Evolutionary conservation across 2,113 vertebrate genomes (phyloP).

Genomic region (Pseudopodoces humilis): DNA sequence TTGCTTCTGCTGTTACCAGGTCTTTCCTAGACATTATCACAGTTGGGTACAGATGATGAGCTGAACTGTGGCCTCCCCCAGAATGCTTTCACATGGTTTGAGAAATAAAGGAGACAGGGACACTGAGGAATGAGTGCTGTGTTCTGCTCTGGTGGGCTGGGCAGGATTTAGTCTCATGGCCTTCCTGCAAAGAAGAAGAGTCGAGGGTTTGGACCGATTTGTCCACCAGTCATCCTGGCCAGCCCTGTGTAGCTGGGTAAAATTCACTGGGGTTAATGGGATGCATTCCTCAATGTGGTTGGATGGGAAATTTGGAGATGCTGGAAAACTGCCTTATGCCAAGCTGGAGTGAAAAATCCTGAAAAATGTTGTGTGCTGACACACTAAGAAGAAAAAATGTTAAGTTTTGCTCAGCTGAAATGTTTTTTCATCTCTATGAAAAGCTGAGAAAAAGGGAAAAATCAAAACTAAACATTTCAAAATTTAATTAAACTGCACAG

Average conservation of each 20-base stretch:
- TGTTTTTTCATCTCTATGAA: background rate
- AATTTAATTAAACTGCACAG: background rate
- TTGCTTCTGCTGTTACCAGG: background rate
- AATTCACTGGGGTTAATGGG: background rate
- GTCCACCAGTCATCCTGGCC: background rate
- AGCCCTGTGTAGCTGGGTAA: background rate
- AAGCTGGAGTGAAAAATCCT: background rate
- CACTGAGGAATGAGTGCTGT: background rate
- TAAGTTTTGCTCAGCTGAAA: background rate
- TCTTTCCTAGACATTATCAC: background rate
- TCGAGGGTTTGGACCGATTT: background rate
- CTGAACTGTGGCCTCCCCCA: background rate
- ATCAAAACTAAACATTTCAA: background rate
- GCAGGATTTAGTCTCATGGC: background rate
- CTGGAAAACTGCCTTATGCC: background rate
- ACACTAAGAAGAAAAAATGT: background rate
- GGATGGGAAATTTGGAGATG: background rate
- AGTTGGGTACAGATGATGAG: background rate
- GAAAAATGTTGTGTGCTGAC: background rate
- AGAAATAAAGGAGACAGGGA: background rate
- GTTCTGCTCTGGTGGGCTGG: background rate
- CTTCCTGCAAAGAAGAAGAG: background rate
- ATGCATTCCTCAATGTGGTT: background rate
- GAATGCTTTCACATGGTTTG: background rate
- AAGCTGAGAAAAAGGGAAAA: conserved; percentile 8